Base-by-base conservation (phyloP, 1,140 invertebrate genomes). In the Trissolcus basalis region DNA sequence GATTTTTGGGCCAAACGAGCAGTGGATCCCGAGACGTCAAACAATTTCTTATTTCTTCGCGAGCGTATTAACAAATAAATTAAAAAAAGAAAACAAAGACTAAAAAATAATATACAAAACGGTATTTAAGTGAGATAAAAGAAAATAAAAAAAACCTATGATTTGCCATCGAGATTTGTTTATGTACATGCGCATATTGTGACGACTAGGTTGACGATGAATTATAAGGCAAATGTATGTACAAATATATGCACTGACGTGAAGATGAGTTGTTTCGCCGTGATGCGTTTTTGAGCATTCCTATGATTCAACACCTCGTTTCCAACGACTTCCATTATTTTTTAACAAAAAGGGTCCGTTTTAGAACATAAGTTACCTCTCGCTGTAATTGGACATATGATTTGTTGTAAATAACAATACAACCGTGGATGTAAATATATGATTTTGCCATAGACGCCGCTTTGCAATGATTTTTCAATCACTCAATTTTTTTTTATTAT, bases 331-430 rank as follows among this genome's bases (percentile, higher is more conserved):
- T 76, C 67, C 73, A 61, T 63, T 65, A 68, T 61, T 71, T 71
- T 77, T 39, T 27, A 27, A 27, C 19, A 39, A 39, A 39, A 44
- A 61, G 67, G 59, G 51, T 61, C 56, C 19, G 68, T 77, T 72
- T n/a, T 73, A 73, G 70, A 64, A 3, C 53, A 65, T 73, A 73
- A 73, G 70, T 73, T 73, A 54, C 33, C 47, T 58, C 53, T 71
- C 53, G 35, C 59, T 72, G 70, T 73, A 73, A 65, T 73, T 60
- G 55, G 19, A 60, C 50, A 49, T 47, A 53, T 73, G 49, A 73
- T 73, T 73, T 73, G 61, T 65, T 73, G 70, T 73, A 73, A 73
- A 73, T 73, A 72, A 59, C 39, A 27, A 72, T 64, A 59, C 69
- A 65, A 72, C 55, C 54, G 59, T 72, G 69, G 53, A 64, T 72